phyloP scores from a whole-genome alignment of 2,797 vertebrate species.

The Falco columbarius region DNA sequence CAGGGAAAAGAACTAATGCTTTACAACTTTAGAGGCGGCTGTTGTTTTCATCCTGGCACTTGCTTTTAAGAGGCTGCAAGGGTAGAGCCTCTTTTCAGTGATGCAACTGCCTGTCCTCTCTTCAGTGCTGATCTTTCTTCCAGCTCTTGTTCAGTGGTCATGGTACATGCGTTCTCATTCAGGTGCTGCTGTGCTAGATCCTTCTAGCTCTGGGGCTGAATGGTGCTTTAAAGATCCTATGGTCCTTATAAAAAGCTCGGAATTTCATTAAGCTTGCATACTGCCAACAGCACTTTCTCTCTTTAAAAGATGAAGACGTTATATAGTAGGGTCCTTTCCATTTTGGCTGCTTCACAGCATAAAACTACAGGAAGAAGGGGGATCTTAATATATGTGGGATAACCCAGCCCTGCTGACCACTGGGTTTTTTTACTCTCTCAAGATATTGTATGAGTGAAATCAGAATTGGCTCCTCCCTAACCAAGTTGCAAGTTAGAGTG shows the following conservation, averaged over 20 bases:
- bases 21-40: neutral
- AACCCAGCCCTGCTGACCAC: neutral
- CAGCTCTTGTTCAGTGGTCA: neutral
- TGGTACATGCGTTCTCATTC: neutral
- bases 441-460: neutral
- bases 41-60: neutral
- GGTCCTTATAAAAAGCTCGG: neutral
- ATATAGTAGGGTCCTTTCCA: neutral
- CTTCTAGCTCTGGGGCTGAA: neutral
- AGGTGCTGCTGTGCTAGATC: neutral
- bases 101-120: neutral
- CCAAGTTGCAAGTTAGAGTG: neutral
- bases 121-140: neutral
- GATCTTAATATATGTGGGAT: neutral
- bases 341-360: neutral
- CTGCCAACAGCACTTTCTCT: neutral
- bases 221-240: neutral
- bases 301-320: neutral
- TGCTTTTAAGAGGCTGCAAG: neutral
- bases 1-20: neutral
- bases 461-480: neutral
- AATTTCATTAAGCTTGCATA: neutral
- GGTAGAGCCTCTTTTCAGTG: neutral
- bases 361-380: neutral
- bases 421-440: neutral